These are phyloP conservation scores for Kuschelorhynchus macadamiae DNA, from an alignment of 2,888 invertebrate genomes.

Conservation along the genomic window DNA sequence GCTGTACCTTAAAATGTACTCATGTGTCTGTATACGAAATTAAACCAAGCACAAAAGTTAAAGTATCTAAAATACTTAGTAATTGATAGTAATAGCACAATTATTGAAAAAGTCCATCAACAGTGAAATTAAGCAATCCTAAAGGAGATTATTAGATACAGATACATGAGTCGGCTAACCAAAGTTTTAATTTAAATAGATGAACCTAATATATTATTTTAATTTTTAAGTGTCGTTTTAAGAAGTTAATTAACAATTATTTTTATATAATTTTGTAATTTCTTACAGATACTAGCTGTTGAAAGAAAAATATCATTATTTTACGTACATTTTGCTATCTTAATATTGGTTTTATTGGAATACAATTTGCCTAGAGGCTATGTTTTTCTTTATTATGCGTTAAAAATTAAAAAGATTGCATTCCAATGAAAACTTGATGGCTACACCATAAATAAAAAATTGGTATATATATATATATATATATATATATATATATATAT, in stretches of 20 bases:
- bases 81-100: constrained; percentile 57
- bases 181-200: constrained; percentile 63
- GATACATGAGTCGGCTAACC: constrained; percentile 65
- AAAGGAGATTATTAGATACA: constrained; percentile 51
- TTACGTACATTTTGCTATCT: too few species aligned
- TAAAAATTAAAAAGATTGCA: too few species aligned
- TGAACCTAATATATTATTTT: constrained; percentile 61
- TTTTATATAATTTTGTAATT: constrained; percentile 67
- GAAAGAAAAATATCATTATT: constrained; percentile 1
- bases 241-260: constrained; percentile 60
- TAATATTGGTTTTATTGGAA: too few species aligned
- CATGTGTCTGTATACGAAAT: constrained; percentile 59
- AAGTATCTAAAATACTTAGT: constrained; percentile 37
- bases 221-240: constrained; percentile 62
- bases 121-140: constrained; percentile 5
- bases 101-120: constrained; percentile 27
- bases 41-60: constrained; percentile 21
- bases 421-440: too few species aligned
- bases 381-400: too few species aligned
- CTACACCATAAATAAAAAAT: too few species aligned
- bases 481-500: too few species aligned
- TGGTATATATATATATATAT: too few species aligned
- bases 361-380: too few species aligned
- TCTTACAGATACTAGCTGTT: constrained; percentile 50
- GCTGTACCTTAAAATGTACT: constrained; percentile 60